These are phyloP conservation scores for Drosophila equinoxialis DNA, from an alignment of 1,140 invertebrate genomes.

Conservation along the genomic window DNA sequence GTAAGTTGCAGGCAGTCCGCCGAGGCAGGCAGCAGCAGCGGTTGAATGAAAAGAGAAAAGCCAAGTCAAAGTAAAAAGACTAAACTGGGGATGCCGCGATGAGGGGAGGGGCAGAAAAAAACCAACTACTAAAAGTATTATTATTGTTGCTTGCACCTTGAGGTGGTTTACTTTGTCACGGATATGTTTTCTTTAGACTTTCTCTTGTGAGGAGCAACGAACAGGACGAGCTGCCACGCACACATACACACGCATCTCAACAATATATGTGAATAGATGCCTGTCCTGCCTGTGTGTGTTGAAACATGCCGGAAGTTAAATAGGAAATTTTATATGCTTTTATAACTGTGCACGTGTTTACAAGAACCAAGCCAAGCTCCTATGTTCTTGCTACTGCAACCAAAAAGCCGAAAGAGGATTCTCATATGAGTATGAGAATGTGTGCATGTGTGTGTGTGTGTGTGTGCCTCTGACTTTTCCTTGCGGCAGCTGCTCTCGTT, in stretches of 20 bases:
- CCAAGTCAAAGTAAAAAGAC: conserved; percentile 18
- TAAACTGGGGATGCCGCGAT: neutral
- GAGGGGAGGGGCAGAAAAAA: conserved; percentile 22
- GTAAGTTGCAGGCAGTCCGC: conserved; percentile 48
- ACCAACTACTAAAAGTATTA: conserved; percentile 70
- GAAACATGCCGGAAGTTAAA: conserved; percentile 76
- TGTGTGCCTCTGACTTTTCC: conserved; percentile 37
- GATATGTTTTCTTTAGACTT: conserved; percentile 79
- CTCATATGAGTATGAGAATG: conserved; percentile 1
- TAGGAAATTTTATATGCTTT: conserved; percentile 81
- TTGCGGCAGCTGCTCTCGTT: conserved; percentile 63
- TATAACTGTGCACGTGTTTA: conserved; percentile 77
- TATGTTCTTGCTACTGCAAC: conserved; percentile 28
- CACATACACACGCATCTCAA: neutral
- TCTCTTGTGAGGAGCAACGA: conserved; percentile 33
- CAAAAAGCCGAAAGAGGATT: conserved; percentile 24
- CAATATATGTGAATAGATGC: neutral
- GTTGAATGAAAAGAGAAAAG: conserved; percentile 12
- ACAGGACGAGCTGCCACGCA: conserved; percentile 37
- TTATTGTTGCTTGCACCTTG: conserved; percentile 76
- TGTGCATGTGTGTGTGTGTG: neutral
- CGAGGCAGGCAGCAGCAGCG: neutral
- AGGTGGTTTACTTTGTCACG: conserved; percentile 78
- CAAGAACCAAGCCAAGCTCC: conserved; percentile 51
- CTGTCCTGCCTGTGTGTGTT: conserved; percentile 17